Evolutionary conservation across 2,113 vertebrate species (phyloP), one percentile per base, ranked within the genome.

Genomic region (Sarotherodon lohbergeri): DNA sequence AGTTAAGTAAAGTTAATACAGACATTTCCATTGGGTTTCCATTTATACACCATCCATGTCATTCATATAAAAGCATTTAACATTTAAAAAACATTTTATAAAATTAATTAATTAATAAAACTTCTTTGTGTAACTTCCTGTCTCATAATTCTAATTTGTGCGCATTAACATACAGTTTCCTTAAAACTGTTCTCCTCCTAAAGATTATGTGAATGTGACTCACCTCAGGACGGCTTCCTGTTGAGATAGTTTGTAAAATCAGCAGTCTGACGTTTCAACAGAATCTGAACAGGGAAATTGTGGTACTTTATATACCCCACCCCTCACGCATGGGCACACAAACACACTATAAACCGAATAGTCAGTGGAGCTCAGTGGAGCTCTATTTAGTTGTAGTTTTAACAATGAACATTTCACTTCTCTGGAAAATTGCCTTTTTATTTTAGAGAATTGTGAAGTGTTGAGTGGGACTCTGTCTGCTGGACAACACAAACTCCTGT

Each of bases 371-470:
- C 3, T 24, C 54, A 13, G 54, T 55, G n/a, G 54, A 55, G 54
- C 54, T 55, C 10, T 55, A 55, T 55, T 12, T 55, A 55, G n/a
- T 24, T 55, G n/a, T 24, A 0, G 9, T 11, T 54, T 54, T 54
- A 9, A 54, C 3, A 22, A 0, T 22, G 0, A 6, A 12, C 54
- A 11, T 9, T 22, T 54, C n/a, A 55, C 52, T 55, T 55, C 52
- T 55, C n/a, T 55, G 52, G 52, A 55, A 55, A 55, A 55, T 55
- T 11, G n/a, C 6, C 5, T 55, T 55, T 55, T 55, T 2, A 55
- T 22, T 55, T 22, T 6, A 55, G 52, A 22, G 1, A 55, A 55
- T 4, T 55, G 52, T 55, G n/a, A 55, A 55, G 52, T 22, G 9
- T 12, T 22, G 52, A 55, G n/a, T 0, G 52, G 52, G 3, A 9